These are phyloP conservation scores for Leucopsar rothschildi DNA, from an alignment of 2,113 vertebrate genomes.

Conservation along the genomic window DNA sequence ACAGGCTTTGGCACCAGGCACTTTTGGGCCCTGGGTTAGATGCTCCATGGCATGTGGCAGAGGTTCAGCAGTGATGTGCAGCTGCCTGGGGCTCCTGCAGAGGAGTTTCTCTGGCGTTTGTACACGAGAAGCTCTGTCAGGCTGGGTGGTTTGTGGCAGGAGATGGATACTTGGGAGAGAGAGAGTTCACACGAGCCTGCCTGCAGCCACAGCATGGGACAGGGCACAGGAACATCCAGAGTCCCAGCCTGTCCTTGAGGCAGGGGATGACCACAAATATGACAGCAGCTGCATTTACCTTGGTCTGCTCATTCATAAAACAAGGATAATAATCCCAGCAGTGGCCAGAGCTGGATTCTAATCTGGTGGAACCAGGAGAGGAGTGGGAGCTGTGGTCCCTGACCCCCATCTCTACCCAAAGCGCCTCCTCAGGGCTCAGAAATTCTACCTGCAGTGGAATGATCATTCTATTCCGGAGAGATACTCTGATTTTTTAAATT, in stretches of 20 bases:
- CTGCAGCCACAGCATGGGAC: not conserved
- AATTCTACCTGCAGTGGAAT: not conserved
- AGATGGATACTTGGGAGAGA: not conserved
- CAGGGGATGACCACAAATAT: not conserved
- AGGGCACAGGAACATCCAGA: not conserved
- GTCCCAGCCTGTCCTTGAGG: not conserved
- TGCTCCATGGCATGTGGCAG: not conserved
- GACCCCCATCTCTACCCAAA: not conserved
- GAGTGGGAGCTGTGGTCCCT: not conserved
- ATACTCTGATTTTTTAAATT: not conserved
- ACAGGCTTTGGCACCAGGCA: not conserved
- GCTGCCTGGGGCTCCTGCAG: slow-evolving; percentile 8
- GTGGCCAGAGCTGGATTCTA: not conserved
- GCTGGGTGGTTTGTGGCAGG: not conserved
- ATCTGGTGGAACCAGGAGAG: not conserved
- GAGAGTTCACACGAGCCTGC: not conserved
- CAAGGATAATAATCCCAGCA: not conserved
- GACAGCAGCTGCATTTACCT: not conserved
- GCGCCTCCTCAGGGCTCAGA: not conserved
- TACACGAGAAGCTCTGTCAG: not conserved
- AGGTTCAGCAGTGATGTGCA: not conserved
- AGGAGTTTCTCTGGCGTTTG: not conserved
- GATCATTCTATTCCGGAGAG: not conserved
- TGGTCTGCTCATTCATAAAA: not conserved
- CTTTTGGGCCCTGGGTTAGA: not conserved